A percentile compares a stretch with the other conserved stretches of the same genome.
phyloP scores from a whole-genome alignment of 2,888 invertebrate genomes.

The Gibbula magus region DNA sequence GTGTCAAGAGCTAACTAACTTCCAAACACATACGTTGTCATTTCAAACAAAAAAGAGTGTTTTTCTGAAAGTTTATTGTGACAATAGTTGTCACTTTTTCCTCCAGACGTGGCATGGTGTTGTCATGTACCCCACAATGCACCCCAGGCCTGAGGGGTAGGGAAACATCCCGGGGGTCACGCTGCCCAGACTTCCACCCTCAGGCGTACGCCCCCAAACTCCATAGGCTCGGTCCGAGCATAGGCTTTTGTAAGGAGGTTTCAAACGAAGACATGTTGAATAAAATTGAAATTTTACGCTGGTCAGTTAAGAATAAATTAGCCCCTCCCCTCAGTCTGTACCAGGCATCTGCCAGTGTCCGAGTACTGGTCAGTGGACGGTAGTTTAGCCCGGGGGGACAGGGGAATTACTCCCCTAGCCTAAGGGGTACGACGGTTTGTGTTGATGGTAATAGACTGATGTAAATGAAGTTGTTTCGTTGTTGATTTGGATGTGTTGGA shows the following conservation, averaged over 20 bases:
- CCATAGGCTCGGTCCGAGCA: neutral
- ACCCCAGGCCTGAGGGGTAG: neutral
- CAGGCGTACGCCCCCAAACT: neutral
- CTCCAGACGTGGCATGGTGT: neutral
- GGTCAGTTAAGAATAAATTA: neutral
- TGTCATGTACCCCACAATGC: neutral
- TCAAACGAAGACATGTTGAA: neutral
- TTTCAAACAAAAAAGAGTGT: neutral
- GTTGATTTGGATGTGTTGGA: no score
- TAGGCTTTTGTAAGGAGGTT: no score
- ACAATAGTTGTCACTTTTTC: conserved; percentile 1
- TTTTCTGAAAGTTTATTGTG: neutral
- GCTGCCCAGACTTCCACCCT: neutral
- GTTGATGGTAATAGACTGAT: no score
- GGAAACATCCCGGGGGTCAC: neutral
- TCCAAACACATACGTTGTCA: neutral
- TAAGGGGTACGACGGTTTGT: neutral
- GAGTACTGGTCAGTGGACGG: neutral
- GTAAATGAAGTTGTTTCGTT: no score
- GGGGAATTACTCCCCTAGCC: neutral
- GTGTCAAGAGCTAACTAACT: neutral
- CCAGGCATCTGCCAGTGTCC: neutral
- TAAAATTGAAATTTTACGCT: conserved; percentile 3
- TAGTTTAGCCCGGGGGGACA: neutral
- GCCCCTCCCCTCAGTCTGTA: neutral